Evolutionary conservation across 2,888 invertebrate species (phyloP), one percentile per base, ranked within the genome.

Genomic region (Tuta absoluta): DNA sequence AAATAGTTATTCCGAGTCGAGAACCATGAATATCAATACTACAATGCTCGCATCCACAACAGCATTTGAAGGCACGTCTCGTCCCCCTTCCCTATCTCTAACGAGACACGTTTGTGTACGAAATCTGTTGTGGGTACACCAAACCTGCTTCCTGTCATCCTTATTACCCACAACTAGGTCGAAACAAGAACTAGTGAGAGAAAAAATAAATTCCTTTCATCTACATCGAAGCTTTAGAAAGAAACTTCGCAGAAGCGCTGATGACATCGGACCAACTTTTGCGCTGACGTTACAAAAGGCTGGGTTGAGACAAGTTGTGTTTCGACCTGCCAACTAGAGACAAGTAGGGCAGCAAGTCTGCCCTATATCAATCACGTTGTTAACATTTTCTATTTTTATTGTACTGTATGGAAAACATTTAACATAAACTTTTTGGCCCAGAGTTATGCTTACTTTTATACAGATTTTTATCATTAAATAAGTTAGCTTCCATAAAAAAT

Each of bases 191-290:
- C 19, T 19, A 19, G 48, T 14, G 17, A 19, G 2, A 17, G 48
- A 17, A 19, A 45, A 48, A 19, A 48, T 7, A 17, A 5, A 48
- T 19, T 48, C 19, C 19, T n/a, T 48, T 48, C 48, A 17, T 48
- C 48, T 48, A 10, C 19, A 48, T 48, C 48, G 48, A 5, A 48
- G 19, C 19, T 11, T 33, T 10, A 33, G 33, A 33, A 8, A 33
- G 33, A 33, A 33, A 33, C 8, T 33, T 33, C 33, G 33, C 33
- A 33, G 41, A 41, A 12, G 41, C 41, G 41, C 41, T 51, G 51
- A 51, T 51, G 51, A 51, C 51, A 21, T 23, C 21, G 51, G 51
- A 51, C 23, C 21, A 51, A 51, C 51, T 51, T 51, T 51, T 21
- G 23, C 51, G 51, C 51, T 51, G 51, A 12, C 19, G 51, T 23